Conservation (phyloP, 2,888 invertebrate genomes). For the Melinaea menophilus region DNA sequence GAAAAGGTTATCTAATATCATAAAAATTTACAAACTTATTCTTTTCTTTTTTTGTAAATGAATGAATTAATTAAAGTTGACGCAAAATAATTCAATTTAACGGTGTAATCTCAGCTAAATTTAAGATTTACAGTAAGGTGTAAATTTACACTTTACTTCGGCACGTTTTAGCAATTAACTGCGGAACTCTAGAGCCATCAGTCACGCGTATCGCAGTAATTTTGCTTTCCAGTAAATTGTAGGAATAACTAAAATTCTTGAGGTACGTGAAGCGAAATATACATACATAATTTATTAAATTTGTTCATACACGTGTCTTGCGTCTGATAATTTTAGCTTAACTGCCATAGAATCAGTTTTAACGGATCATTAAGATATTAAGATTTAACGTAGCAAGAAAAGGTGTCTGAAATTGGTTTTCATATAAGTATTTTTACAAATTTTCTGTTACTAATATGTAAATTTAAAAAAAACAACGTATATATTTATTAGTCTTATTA, state of each 20-base stretch:
- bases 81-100: conserved; percentile 17
- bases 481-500: too few species aligned
- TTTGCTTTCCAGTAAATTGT: conserved; percentile 11
- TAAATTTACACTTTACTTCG: conserved; percentile 14
- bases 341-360: too few species aligned
- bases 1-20: too few species aligned
- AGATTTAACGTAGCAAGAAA: too few species aligned
- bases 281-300: conserved; percentile 2
- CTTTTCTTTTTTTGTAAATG: conserved; percentile 5
- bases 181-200: conserved; percentile 15
- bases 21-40: too few species aligned
- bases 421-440: too few species aligned
- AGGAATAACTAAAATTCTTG: conserved; percentile 9
- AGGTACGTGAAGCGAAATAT: conserved; percentile 5
- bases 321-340: background rate
- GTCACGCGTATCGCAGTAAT: conserved; percentile 17
- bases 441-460: too few species aligned
- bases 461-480: too few species aligned
- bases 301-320: background rate
- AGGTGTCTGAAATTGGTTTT: too few species aligned
- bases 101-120: conserved; percentile 8
- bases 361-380: too few species aligned
- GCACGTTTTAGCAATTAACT: conserved; percentile 29
- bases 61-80: conserved; percentile 2
- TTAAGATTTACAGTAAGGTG: conserved; percentile 9